These are phyloP conservation scores for Plectrocnemia conspersa DNA, from an alignment of 1,140 invertebrate species.

Conservation along the genomic window DNA sequence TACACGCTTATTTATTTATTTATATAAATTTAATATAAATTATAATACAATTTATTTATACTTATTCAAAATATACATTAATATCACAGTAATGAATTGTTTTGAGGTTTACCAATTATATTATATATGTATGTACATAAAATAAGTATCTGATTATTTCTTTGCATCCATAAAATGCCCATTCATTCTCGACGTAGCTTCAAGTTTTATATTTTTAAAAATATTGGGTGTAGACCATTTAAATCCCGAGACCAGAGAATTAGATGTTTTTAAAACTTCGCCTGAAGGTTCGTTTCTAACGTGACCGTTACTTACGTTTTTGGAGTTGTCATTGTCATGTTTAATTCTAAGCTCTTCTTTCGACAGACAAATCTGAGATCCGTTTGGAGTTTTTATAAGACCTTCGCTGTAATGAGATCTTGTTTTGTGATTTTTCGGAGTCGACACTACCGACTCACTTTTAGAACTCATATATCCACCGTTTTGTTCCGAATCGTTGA, in stretches of 20 bases:
- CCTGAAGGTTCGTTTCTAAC: slow-evolving; percentile 18
- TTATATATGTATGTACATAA: not conserved
- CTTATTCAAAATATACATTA: slow-evolving; percentile 1
- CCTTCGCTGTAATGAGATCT: slow-evolving; percentile 9
- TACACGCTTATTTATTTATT: too few species aligned
- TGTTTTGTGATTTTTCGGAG: slow-evolving; percentile 19
- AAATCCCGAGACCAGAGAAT: slow-evolving; percentile 25
- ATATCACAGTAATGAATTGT: too few species aligned
- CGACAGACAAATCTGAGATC: not conserved
- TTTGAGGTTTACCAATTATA: too few species aligned
- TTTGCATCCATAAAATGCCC: slow-evolving; percentile 22
- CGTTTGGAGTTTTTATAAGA: not conserved
- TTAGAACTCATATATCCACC: slow-evolving; percentile 26
- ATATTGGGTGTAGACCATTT: slow-evolving; percentile 29
- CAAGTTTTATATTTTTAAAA: slow-evolving; percentile 32
- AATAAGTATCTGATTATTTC: slow-evolving; percentile 20
- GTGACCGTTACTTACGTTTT: slow-evolving; percentile 20
- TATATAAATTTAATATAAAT: too few species aligned
- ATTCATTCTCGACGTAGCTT: slow-evolving; percentile 24
- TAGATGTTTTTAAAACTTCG: slow-evolving; percentile 24
- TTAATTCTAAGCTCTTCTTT: not conserved
- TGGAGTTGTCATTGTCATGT: not conserved
- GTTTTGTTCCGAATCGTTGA: slow-evolving; percentile 23
- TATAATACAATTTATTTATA: too few species aligned
- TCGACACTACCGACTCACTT: slow-evolving; percentile 31